Conservation (phyloP, 1,140 invertebrate species). For the Drosophila nigromelanica region DNA sequence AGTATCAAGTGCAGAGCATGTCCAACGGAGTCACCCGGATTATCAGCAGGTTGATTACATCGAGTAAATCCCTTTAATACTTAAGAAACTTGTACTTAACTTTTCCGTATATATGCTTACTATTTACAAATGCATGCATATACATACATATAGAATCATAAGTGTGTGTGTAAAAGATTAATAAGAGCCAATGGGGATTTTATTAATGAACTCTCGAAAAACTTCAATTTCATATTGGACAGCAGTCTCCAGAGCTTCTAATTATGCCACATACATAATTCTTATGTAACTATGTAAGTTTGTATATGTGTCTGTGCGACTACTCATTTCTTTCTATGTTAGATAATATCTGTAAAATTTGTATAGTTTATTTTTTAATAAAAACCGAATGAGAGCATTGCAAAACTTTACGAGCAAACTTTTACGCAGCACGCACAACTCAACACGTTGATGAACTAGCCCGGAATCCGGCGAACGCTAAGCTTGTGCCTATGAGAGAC, state of each 20-base stretch:
- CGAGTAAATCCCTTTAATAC: slow-evolving; percentile 34
- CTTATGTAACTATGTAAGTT: slow-evolving; percentile 13
- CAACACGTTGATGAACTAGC: slow-evolving; percentile 76
- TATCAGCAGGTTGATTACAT: slow-evolving; percentile 42
- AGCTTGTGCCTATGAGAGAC: slow-evolving; percentile 10
- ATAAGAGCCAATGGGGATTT: slow-evolving; percentile 4
- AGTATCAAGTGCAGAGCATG: slow-evolving; percentile 1
- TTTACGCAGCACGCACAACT: slow-evolving; percentile 59
- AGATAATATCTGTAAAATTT: slow-evolving; percentile 77
- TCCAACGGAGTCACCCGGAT: slow-evolving; percentile 5
- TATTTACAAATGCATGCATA: neutral
- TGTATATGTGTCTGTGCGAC: neutral
- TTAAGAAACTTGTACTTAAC: slow-evolving; percentile 47
- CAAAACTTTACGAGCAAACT: slow-evolving; percentile 67
- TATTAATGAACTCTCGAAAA: slow-evolving; percentile 1
- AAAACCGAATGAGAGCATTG: slow-evolving; percentile 70
- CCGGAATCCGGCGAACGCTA: slow-evolving; percentile 9
- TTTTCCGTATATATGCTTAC: slow-evolving; percentile 21
- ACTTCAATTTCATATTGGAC: neutral
- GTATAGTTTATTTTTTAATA: slow-evolving; percentile 82
- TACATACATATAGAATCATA: neutral
- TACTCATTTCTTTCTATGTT: slow-evolving; percentile 23
- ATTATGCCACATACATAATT: slow-evolving; percentile 19
- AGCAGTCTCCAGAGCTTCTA: neutral
- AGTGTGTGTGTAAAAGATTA: neutral